These are phyloP conservation scores for Orthonychiurus folsomi DNA, from an alignment of 2,888 invertebrate genomes.

Conservation along the genomic window DNA sequence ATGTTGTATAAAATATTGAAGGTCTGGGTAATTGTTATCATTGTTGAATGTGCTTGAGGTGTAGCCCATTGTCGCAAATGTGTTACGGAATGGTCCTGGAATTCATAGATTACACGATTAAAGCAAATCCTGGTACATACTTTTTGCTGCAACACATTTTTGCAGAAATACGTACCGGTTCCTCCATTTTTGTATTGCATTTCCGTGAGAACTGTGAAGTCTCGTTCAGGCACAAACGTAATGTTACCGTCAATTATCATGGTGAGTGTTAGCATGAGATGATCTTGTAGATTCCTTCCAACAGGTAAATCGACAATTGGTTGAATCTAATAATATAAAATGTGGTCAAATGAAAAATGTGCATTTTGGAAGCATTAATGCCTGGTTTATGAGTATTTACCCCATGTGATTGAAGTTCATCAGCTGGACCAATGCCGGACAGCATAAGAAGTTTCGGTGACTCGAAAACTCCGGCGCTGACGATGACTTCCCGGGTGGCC, in stretches of 20 bases:
- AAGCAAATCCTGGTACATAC: too few relatives aligned
- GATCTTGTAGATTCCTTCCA: background rate
- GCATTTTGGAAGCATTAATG: too few relatives aligned
- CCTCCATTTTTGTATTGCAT: background rate
- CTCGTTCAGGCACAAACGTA: slow-evolving; percentile 1
- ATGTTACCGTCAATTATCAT: background rate
- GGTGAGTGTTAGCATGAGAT: background rate
- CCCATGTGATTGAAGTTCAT: background rate
- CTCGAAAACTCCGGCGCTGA: slow-evolving; percentile 7
- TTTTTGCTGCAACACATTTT: too few relatives aligned
- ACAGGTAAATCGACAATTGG: background rate
- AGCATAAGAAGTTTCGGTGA: background rate
- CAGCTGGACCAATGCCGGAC: background rate
- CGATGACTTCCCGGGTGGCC: background rate
- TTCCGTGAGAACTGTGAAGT: background rate
- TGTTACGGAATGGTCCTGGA: background rate
- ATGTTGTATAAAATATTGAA: slow-evolving; percentile 3
- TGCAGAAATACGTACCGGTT: too few relatives aligned
- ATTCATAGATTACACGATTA: too few relatives aligned
- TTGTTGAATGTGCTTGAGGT: background rate
- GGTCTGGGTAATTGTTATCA: background rate
- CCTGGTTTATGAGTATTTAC: too few relatives aligned
- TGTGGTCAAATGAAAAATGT: too few relatives aligned
- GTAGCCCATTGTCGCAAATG: background rate
- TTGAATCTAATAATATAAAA: slow-evolving; percentile 2